A percentile compares a stretch with the other conserved stretches of the same genome.
Conservation (phyloP, 2,797 vertebrate genomes). For the Kryptolebias ocellatus region DNA sequence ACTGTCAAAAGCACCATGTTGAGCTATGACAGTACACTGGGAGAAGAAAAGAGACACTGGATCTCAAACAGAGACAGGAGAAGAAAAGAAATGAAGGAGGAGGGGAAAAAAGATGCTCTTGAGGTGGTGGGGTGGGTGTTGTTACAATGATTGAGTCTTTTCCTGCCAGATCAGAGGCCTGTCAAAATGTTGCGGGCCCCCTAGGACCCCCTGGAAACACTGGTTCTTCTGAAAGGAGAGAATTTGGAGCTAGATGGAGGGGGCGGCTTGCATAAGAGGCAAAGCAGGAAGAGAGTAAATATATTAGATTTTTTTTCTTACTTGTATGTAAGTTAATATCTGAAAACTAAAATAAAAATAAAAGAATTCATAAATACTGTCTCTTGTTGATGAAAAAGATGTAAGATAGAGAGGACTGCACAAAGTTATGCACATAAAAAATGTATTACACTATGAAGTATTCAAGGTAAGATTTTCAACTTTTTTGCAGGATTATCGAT, state of each 20-base stretch:
- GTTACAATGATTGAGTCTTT: slow-evolving; percentile 77
- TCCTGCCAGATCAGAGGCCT: slow-evolving; percentile 76
- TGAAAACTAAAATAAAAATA: background rate
- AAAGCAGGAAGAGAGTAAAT: slow-evolving; percentile 23
- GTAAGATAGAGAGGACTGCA: background rate
- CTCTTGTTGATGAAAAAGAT: slow-evolving; percentile 5
- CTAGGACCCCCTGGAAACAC: slow-evolving; percentile 65
- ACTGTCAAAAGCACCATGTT: slow-evolving; percentile 21
- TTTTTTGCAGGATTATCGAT: slow-evolving; percentile 58
- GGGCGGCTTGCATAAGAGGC: slow-evolving; percentile 34
- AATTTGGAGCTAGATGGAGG: slow-evolving; percentile 20
- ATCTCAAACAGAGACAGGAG: slow-evolving; percentile 45
- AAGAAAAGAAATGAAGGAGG: slow-evolving; percentile 28
- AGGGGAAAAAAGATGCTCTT: slow-evolving; percentile 44
- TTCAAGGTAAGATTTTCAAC: slow-evolving; percentile 8
- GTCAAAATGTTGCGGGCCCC: slow-evolving; percentile 67
- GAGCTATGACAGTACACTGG: slow-evolving; percentile 21
- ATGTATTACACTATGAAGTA: background rate
- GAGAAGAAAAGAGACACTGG: slow-evolving; percentile 46
- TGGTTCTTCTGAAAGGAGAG: slow-evolving; percentile 53
- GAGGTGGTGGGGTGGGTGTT: slow-evolving; percentile 66
- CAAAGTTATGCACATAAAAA: no score
- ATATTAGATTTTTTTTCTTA: slow-evolving; percentile 1
- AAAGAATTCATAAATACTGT: background rate
- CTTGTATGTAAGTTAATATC: background rate